Percentiles rank a stretch among this genome's conserved stretches.
Conservation (phyloP, 2,888 invertebrate species). For the Apotomis turbidana region DNA sequence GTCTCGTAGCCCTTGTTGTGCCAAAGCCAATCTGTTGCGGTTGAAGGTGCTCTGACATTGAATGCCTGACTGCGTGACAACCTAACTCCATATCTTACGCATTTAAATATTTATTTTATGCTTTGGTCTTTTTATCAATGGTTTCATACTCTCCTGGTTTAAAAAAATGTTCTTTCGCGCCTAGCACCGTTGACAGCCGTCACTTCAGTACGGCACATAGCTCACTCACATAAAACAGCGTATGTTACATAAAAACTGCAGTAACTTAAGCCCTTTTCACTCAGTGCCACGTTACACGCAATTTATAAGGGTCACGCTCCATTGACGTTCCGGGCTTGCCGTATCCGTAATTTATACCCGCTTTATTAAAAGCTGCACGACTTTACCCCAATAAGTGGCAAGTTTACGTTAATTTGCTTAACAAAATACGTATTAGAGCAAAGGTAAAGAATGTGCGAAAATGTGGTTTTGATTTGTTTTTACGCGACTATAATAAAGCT, state of each 20-base stretch:
- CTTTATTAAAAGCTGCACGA: constrained; percentile 35
- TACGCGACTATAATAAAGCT: no score
- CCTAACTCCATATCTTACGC: no score
- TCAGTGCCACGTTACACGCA: not conserved
- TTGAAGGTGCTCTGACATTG: no score
- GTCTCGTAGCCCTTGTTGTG: no score
- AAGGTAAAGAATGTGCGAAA: no score
- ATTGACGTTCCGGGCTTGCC: constrained; percentile 21
- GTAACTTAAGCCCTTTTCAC: not conserved
- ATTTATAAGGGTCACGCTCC: constrained; percentile 38
- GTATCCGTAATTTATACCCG: constrained; percentile 31
- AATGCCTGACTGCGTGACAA: no score
- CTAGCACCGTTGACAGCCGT: not conserved
- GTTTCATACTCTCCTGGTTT: not conserved
- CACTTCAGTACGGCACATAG: not conserved
- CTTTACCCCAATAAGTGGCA: constrained; percentile 21
- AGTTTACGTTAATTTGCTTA: constrained; percentile 17
- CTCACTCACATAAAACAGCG: constrained; percentile 1
- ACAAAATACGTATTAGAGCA: not conserved
- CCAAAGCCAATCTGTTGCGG: no score
- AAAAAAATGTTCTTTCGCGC: not conserved
- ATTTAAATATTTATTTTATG: no score
- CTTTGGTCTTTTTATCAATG: no score
- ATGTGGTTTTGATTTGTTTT: no score
- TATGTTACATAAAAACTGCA: not conserved